These are phyloP conservation scores for Pygmarrhopalites habei DNA, from an alignment of 1,140 invertebrate species.

Conservation along the genomic window DNA sequence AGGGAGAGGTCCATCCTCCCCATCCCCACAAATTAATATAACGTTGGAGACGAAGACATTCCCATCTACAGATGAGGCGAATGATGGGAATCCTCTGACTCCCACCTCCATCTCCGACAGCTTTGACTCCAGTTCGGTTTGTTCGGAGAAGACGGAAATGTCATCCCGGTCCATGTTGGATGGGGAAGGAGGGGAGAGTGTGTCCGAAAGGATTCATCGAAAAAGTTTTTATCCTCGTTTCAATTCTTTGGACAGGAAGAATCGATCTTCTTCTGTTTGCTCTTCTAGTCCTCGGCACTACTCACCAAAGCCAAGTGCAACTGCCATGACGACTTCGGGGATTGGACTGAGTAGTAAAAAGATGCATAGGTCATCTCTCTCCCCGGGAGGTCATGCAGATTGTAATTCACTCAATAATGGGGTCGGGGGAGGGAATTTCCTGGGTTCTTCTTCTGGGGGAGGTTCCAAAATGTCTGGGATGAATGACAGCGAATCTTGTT, in stretches of 20 bases:
- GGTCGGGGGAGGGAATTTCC: neutral
- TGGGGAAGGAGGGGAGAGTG: conserved; percentile 59
- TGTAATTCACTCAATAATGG: too few species aligned
- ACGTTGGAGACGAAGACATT: neutral
- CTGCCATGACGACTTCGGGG: too few species aligned
- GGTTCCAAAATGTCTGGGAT: too few species aligned
- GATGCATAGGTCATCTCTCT: too few species aligned
- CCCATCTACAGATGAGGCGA: too few species aligned
- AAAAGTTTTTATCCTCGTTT: conserved; percentile 83
- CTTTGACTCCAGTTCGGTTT: conserved; percentile 61
- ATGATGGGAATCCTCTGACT: conserved; percentile 22
- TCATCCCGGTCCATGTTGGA: conserved; percentile 39
- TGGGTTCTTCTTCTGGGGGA: too few species aligned
- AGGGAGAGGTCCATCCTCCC: neutral
- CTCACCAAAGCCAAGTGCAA: too few species aligned
- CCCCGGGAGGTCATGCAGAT: too few species aligned
- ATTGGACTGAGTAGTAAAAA: too few species aligned
- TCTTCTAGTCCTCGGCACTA: neutral
- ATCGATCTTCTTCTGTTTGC: conserved; percentile 5
- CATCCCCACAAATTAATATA: neutral
- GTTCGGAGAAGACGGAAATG: conserved; percentile 50
- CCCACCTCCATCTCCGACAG: conserved; percentile 42
- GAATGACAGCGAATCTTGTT: neutral
- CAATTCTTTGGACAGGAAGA: conserved; percentile 47
- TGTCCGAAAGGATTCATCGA: conserved; percentile 73